Evolutionary conservation across 2,113 vertebrate species (phyloP), one percentile per base, ranked within the genome.

Genomic region (Phocoena phocoena): DNA sequence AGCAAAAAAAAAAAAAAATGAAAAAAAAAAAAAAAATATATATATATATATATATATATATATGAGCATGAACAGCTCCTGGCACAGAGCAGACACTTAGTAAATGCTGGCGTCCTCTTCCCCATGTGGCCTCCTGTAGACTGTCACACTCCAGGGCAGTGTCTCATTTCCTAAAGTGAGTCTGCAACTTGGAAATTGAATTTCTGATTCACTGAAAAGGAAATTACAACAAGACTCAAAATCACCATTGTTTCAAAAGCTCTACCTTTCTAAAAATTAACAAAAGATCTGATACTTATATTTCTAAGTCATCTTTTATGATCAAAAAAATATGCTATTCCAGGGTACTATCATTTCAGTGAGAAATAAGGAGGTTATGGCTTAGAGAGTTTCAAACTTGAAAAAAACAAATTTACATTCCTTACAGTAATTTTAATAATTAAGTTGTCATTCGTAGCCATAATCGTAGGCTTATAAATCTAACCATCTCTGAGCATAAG

Each of bases 151-250:
- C 36, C n/a, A 25, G 0, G 31, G 9, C 14, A 38, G 12, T 33
- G 25, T 50, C 26, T 87, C 65, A 41, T 84, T 62, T 84, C 84
- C 74, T 87, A 12, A 58, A 63, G 15, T 82, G 25, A 14, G 20
- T 31, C 44, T 86, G 12, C 18, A 93, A 38, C 62, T 65, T 50
- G 87, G 41, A 93, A 83, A 83, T 90, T 62, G 1, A 5, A 63
- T 60, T 15, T 95, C 67, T n/a, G 28, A 44, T 65, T 93, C 60
- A 86, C 67, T 25, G 53, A 38, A 74, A 94, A 89, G n/a, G n/a
- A 96, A 95, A 82, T 93, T 86, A 58, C 14, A 63, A 58, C 31
- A 25, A 47, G 55, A 85, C 67, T 96, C 41, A 86, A 70, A 44
- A 82, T 55, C 15, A 41, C 33, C 60, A 26, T 47, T 58, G 88